phyloP scores from a whole-genome alignment of 2,888 invertebrate species.

The Callosobruchus maculatus region DNA sequence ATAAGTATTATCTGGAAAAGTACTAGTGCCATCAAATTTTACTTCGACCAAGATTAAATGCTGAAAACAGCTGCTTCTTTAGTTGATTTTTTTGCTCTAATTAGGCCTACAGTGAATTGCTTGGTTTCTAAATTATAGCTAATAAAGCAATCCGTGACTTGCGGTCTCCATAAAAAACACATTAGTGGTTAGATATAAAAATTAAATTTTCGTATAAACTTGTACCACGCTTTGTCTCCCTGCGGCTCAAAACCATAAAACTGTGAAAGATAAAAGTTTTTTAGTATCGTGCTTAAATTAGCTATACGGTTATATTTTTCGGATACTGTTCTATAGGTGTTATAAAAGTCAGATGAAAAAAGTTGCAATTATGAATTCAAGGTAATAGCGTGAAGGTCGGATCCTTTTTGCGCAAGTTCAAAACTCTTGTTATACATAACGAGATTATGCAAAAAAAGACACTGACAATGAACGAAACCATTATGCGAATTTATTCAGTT shows the following conservation, averaged over 20 bases:
- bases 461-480: neutral
- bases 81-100: too few species aligned
- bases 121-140: too few species aligned
- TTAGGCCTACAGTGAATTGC: too few species aligned
- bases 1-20: too few species aligned
- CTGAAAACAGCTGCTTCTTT: too few species aligned
- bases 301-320: neutral
- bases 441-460: neutral
- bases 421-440: neutral
- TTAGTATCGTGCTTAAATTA: neutral
- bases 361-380: neutral
- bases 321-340: neutral
- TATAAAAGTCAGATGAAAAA: neutral
- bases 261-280: neutral
- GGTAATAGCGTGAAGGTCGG: neutral
- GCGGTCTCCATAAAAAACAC: too few species aligned
- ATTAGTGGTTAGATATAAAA: too few species aligned
- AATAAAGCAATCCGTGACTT: too few species aligned
- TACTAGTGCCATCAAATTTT: too few species aligned
- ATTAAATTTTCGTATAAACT: too few species aligned
- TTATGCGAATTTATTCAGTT: neutral
- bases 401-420: neutral
- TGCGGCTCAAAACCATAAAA: neutral
- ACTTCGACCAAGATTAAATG: too few species aligned
- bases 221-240: too few species aligned